Evolutionary conservation across 1,140 invertebrate species (phyloP), one percentile per base, ranked within the genome.

Genomic region (Artemia franciscana): DNA sequence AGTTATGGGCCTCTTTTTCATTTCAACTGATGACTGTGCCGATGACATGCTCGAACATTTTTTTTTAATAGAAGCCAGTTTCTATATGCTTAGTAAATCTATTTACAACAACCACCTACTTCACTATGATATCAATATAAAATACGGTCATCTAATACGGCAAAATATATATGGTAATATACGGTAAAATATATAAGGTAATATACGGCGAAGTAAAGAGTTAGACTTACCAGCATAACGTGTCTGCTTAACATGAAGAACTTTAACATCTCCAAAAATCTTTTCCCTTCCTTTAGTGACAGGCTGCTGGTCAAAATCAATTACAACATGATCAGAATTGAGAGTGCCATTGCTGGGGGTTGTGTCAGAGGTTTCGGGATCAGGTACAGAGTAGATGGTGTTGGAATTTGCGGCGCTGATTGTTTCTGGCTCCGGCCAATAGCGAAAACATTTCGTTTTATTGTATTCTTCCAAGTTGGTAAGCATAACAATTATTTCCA

Each of bases 401-500:
- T 28, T 28, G 1, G 60, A 60, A 60, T 60, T 60, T 4, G 24
- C 60, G 2, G 60, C 60, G 18, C 60, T 60, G 26, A 26, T 24
- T 9, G 25, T 30, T 62, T 65, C 67, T 3, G 68, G 63, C 67
- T 89, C 87, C 0, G 87, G 87, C 89, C 89, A 93, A 74, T 93
- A 93, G 72, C 90, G 90, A 9, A 86, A 84, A 75, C 89, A 93
- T 72, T 92, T 93, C 0, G 86, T 85, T 73, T 90, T 89, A 65
- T 88, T 91, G 69, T 91, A 89, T 75, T 94, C 91, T 71, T 93
- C 89, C 15, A 93, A 78, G 72, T 92, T 91, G 5, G 89, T 93
- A 26, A 96, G 73, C 91, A 95, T 95, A 9, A 95, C 80, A 66
- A 97, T 88, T 61, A 92, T 78, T 70, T 90, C 83, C 57, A 91